phyloP scores from a whole-genome alignment of 2,888 invertebrate genomes.

The Drosophila affinis region DNA sequence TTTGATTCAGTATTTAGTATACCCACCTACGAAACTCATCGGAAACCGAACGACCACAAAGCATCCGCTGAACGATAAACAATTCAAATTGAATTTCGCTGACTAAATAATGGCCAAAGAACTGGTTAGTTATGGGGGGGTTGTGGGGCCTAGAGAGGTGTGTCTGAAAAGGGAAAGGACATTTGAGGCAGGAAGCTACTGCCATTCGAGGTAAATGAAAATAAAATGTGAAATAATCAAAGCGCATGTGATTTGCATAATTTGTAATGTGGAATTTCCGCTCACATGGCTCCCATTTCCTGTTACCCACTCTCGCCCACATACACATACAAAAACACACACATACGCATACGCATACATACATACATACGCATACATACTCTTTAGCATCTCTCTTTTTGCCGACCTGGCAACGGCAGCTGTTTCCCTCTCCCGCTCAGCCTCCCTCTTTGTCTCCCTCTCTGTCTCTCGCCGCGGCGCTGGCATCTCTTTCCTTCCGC shows the following conservation, averaged over 20 bases:
- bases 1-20: no score
- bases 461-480: constrained; percentile 1
- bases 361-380: no score
- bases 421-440: not conserved
- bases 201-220: constrained; percentile 37
- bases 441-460: not conserved
- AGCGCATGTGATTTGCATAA: constrained; percentile 78
- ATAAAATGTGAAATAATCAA: constrained; percentile 55
- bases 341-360: no score
- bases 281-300: constrained; percentile 73
- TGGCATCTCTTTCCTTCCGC: constrained; percentile 48
- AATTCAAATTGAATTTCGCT: constrained; percentile 35
- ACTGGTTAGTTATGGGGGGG: constrained; percentile 31
- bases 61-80: constrained; percentile 20
- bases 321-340: no score
- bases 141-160: constrained; percentile 9
- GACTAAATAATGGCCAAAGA: constrained; percentile 36
- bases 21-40: no score
- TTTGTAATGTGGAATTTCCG: constrained; percentile 78
- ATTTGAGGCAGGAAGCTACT: not conserved
- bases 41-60: not conserved
- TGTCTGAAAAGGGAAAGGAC: not conserved
- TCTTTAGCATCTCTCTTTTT: not conserved
- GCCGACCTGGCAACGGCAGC: not conserved
- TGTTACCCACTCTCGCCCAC: constrained; percentile 31